Conservation (phyloP, 92 coral and sea anemone genomes). For the Siderastrea radians region DNA sequence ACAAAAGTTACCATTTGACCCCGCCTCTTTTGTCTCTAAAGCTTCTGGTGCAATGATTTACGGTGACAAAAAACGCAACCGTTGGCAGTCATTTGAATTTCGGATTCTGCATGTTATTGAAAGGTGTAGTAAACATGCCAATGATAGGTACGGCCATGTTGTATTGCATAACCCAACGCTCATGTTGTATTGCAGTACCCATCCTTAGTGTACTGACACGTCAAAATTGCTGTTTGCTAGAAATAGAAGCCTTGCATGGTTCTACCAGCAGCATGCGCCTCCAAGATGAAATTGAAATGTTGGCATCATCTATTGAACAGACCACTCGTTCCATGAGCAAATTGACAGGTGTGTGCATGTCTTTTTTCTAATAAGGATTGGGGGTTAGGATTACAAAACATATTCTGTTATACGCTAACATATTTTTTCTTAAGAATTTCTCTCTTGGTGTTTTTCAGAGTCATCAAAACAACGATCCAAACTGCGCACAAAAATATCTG, state of each 20-base stretch:
- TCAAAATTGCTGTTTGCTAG: background rate
- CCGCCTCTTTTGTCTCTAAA: no score
- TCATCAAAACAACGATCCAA: slow-evolving; percentile 45
- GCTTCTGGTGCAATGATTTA: no score
- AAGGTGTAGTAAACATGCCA: no score
- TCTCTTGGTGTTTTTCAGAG: slow-evolving; percentile 14
- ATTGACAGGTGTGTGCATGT: slow-evolving; percentile 36
- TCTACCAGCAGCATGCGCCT: background rate
- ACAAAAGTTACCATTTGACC: no score
- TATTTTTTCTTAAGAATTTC: background rate
- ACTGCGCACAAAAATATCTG: slow-evolving; percentile 36
- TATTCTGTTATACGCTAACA: background rate
- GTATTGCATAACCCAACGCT: no score
- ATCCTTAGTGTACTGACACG: no score
- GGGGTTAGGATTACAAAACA: background rate
- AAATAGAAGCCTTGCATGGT: background rate
- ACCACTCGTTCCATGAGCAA: slow-evolving; percentile 43
- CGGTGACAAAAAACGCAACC: no score
- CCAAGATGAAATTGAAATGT: slow-evolving; percentile 48
- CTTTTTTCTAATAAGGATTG: no score
- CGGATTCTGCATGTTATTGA: no score
- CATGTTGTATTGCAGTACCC: no score
- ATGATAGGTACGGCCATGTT: no score
- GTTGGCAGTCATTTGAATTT: no score
- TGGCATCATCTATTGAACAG: slow-evolving; percentile 33